Conservation (phyloP, 2,888 invertebrate species). For the Athripsodes cinereus region DNA sequence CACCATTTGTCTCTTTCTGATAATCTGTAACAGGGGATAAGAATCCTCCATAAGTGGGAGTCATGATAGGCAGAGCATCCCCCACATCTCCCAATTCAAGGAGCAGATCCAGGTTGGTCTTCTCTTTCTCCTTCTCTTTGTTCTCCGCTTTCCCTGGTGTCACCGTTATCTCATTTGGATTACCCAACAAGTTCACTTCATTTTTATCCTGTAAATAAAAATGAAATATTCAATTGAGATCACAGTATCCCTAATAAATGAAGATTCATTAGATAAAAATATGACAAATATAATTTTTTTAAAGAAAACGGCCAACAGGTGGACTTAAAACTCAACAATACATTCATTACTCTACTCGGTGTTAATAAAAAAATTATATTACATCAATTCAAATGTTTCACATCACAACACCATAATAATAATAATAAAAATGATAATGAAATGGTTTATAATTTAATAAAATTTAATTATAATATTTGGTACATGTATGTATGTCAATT, state of each 20-base stretch:
- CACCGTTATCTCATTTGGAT: neutral
- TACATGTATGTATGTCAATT: too few relatives aligned
- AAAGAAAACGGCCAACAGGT: neutral
- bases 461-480: too few relatives aligned
- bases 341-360: too few relatives aligned
- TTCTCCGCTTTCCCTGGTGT: neutral
- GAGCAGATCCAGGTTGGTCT: conserved; percentile 73
- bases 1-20: conserved; percentile 24
- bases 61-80: conserved; percentile 67
- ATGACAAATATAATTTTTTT: neutral
- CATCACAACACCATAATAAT: too few relatives aligned
- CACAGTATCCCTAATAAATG: too few relatives aligned
- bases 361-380: too few relatives aligned
- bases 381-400: too few relatives aligned
- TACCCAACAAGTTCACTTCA: neutral
- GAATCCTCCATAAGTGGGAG: conserved; percentile 75
- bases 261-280: neutral
- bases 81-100: conserved; percentile 74
- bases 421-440: too few relatives aligned
- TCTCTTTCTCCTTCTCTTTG: conserved; percentile 36
- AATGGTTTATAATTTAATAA: too few relatives aligned
- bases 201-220: neutral
- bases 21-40: conserved; percentile 54
- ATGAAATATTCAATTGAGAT: neutral
- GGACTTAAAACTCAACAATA: too few relatives aligned